These are phyloP conservation scores for Oncorhynchus kisutch DNA, from an alignment of 2,113 vertebrate species.

Conservation along the genomic window DNA sequence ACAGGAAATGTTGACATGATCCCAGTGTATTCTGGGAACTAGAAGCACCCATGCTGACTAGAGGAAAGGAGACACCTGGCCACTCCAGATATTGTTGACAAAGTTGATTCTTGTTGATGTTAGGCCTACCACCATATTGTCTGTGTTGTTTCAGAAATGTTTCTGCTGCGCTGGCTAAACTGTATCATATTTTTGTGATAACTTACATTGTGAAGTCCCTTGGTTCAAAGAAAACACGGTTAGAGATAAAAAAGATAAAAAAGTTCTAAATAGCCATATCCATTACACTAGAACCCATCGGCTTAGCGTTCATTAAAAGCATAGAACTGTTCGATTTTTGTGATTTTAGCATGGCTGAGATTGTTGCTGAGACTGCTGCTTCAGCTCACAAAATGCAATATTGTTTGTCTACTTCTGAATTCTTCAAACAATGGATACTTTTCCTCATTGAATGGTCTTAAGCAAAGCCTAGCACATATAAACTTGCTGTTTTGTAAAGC, in stretches of 20 bases:
- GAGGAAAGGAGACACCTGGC: conserved; percentile 36
- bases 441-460: background rate
- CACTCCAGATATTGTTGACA: conserved; percentile 21
- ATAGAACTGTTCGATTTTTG: too few relatives aligned
- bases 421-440: background rate
- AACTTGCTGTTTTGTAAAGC: background rate
- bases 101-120: conserved; percentile 18
- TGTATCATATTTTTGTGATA: too few relatives aligned
- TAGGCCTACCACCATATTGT: too few relatives aligned
- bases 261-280: too few relatives aligned
- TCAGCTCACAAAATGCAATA: background rate
- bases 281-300: too few relatives aligned
- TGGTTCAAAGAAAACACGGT: background rate
- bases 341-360: background rate
- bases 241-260: background rate
- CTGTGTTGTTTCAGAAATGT: too few relatives aligned
- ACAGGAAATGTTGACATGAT: conserved; percentile 36
- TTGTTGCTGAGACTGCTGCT: background rate
- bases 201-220: too few relatives aligned
- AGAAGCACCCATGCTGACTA: conserved; percentile 36
- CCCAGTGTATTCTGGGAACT: conserved; percentile 40
- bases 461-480: background rate
- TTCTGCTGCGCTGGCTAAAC: background rate
- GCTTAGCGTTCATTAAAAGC: too few relatives aligned
- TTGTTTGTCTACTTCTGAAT: background rate